Base-by-base conservation (phyloP, 2,888 invertebrate species). In the Heterodera filipjevi region DNA sequence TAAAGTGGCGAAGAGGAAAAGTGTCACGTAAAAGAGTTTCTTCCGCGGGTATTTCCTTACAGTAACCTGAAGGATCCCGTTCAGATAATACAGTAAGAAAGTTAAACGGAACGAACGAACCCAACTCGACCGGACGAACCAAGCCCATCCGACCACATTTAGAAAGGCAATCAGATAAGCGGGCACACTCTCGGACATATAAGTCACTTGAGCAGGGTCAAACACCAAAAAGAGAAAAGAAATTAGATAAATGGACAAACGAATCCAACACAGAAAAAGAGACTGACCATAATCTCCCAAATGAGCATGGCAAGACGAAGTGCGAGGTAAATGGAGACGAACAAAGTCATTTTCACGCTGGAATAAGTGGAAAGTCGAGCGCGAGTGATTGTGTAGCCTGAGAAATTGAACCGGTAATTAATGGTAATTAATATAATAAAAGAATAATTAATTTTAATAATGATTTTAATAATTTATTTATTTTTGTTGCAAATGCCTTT, bases 161-260 rank as follows among this genome's bases (percentile, higher is more conserved):
- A 95, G 90, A 5, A 92, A 91, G 16, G 95, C 93, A 10, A 96
- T 90, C 0, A 93, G 93, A 86, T 95, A 94, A 0, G 96, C 96
- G 0, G 95, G 94, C 0, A 94, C 94, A 66, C 95, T 95, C 90
- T 96, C 95, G 88, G 95, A 96, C 2, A 95, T 90, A 89, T 96
- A 95, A 19, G 95, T 89, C 0, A 96, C 95, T 90, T 94, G 92
- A 2, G 95, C 96, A 0, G 95, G 95, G 90, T 96, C 83, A 46
- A 83, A 82, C 39, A 81, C 49, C 81, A 73, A 22, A 53, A 81
- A 68, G 35, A 22, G 16, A 14, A 76, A 49, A n/a, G 27, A 49
- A 71, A 46, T 22, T 46, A 10, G 33, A 33, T n/a, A n/a, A n/a
- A n/a, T n/a, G n/a, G n/a, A n/a, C n/a, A n/a, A n/a, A n/a, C n/a